phyloP scores from a whole-genome alignment of 2,797 vertebrate species.

The Pantherophis vulpinus region DNA sequence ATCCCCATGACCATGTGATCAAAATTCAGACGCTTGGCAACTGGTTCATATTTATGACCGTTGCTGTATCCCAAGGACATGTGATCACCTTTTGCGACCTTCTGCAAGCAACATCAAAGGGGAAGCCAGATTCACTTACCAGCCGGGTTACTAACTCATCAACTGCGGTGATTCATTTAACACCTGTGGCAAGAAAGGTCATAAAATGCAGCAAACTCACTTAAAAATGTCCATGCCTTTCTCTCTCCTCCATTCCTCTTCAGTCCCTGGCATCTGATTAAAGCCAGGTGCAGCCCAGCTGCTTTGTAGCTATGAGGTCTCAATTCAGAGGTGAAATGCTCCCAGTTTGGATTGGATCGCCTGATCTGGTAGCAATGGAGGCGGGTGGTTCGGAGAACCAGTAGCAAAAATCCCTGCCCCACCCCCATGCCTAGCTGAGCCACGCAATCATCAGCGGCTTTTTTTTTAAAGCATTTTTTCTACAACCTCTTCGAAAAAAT shows the following conservation, averaged over 20 bases:
- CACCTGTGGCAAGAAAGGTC: neutral
- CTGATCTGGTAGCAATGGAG: no score
- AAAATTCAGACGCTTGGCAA: neutral
- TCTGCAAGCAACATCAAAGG: neutral
- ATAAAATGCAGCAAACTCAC: neutral
- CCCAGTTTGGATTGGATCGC: no score
- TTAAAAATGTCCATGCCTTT: neutral
- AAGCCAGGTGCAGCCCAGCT: neutral
- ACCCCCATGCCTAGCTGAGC: no score
- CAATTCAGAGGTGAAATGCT: neutral
- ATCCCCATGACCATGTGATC: neutral
- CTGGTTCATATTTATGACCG: neutral
- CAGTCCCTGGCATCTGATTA: neutral
- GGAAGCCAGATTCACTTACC: neutral
- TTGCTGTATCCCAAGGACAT: neutral
- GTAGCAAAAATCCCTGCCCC: no score
- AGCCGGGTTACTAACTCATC: neutral
- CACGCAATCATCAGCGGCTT: no score
- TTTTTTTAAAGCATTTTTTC: no score
- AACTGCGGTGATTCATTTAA: neutral
- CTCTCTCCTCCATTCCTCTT: neutral
- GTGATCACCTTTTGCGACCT: neutral
- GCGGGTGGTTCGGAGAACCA: no score
- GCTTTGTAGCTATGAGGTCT: neutral
- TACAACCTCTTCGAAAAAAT: no score